These are phyloP conservation scores for Herpetotheres cachinnans DNA, from an alignment of 2,113 vertebrate species.

Conservation along the genomic window DNA sequence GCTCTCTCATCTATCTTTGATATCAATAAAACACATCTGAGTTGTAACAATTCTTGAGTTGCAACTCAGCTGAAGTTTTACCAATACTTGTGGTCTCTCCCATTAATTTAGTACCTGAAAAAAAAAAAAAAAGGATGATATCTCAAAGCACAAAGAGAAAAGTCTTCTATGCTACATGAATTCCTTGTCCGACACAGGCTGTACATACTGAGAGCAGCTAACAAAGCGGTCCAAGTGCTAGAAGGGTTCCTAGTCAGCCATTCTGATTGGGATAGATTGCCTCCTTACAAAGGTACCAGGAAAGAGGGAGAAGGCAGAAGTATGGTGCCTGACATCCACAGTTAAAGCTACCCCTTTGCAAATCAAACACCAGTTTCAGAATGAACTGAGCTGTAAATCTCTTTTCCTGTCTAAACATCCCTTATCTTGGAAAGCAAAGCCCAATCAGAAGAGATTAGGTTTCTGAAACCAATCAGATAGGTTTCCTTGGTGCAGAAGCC, in stretches of 20 bases:
- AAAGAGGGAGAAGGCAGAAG: background rate
- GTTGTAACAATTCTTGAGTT: background rate
- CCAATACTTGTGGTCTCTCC: background rate
- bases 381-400: background rate
- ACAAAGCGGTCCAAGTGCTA: background rate
- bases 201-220: background rate
- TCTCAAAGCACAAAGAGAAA: background rate
- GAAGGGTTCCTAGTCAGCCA: background rate
- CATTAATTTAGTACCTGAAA: background rate
- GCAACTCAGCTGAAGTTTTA: background rate
- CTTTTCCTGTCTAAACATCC: background rate
- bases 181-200: background rate
- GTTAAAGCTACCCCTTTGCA: background rate
- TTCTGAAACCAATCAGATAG: no score
- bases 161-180: background rate
- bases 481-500: background rate
- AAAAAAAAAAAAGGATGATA: accelerated
- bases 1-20: background rate
- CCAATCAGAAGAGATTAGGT: background rate
- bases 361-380: background rate
- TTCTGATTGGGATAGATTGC: background rate
- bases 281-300: background rate
- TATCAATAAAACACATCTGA: background rate
- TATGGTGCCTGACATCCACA: background rate
- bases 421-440: background rate